phyloP scores from a whole-genome alignment of 2,797 vertebrate species.

The Sebastes steindachneri region DNA sequence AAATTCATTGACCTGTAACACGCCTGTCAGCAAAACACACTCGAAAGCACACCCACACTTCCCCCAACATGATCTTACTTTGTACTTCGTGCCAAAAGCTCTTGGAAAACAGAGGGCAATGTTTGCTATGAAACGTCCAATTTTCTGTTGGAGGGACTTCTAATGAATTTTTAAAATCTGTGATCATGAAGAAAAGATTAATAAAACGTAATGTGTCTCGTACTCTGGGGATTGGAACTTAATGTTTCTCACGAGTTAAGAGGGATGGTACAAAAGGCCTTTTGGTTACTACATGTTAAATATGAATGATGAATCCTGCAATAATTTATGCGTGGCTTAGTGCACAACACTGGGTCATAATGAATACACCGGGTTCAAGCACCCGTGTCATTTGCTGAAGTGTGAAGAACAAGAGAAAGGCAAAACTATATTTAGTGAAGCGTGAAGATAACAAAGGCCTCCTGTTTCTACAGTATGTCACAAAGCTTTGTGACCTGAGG shows the following conservation, averaged over 20 bases:
- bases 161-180: conserved; percentile 41
- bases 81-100: conserved; percentile 67
- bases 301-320: conserved; percentile 9
- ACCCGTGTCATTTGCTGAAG: background rate
- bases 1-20: conserved; percentile 66
- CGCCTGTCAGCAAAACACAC: conserved; percentile 57
- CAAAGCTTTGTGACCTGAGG: background rate
- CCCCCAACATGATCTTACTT: conserved; percentile 29
- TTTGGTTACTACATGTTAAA: background rate
- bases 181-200: conserved; percentile 37
- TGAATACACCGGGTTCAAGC: conserved; percentile 6
- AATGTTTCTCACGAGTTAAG: background rate
- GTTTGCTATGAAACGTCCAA: conserved; percentile 29
- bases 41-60: conserved; percentile 58
- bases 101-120: conserved; percentile 15
- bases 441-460: conserved; percentile 1
- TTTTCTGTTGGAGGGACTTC: conserved; percentile 37
- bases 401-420: background rate
- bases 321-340: background rate
- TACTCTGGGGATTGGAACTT: background rate
- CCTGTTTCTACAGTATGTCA: background rate
- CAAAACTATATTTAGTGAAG: background rate
- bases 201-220: conserved; percentile 56
- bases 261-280: background rate
- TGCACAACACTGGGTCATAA: background rate